phyloP scores from a whole-genome alignment of 2,888 invertebrate species.

The Gryllus longicercus region DNA sequence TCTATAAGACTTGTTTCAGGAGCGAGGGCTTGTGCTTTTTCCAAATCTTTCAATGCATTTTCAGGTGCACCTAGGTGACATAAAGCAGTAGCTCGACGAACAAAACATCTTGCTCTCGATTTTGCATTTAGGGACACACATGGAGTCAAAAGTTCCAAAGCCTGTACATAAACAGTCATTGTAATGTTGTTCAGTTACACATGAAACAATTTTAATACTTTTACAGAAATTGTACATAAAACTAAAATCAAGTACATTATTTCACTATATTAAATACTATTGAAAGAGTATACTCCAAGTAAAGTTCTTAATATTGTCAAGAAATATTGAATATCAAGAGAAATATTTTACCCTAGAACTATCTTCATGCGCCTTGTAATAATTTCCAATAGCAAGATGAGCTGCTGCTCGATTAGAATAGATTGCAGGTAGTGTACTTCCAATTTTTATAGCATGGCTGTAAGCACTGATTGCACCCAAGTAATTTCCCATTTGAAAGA shows the following conservation, averaged over 20 bases:
- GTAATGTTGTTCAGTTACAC: background rate
- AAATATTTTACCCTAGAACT: slow-evolving; percentile 40
- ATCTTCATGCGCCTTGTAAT: slow-evolving; percentile 63
- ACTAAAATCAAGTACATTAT: background rate
- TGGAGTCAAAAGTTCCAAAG: slow-evolving; percentile 71
- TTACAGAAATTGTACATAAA: background rate
- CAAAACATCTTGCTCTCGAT: slow-evolving; percentile 69
- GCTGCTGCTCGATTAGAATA: slow-evolving; percentile 75
- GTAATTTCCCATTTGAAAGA: slow-evolving; percentile 70
- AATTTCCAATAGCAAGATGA: slow-evolving; percentile 74
- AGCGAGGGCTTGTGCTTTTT: slow-evolving; percentile 67
- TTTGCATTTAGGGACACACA: slow-evolving; percentile 66
- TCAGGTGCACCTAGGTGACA: slow-evolving; percentile 64
- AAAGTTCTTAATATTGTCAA: no score
- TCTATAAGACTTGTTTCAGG: slow-evolving; percentile 58
- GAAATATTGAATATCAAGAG: background rate
- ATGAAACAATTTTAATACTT: background rate
- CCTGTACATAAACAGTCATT: slow-evolving; percentile 48
- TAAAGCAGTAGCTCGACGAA: slow-evolving; percentile 70
- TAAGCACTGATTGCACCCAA: slow-evolving; percentile 80
- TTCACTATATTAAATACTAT: background rate
- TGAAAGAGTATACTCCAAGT: no score
- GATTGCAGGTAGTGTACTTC: slow-evolving; percentile 67
- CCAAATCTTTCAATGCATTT: slow-evolving; percentile 71
- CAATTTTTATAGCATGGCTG: slow-evolving; percentile 70